Conservation (phyloP, 2,888 invertebrate species). For the Agonopterix heracliana region DNA sequence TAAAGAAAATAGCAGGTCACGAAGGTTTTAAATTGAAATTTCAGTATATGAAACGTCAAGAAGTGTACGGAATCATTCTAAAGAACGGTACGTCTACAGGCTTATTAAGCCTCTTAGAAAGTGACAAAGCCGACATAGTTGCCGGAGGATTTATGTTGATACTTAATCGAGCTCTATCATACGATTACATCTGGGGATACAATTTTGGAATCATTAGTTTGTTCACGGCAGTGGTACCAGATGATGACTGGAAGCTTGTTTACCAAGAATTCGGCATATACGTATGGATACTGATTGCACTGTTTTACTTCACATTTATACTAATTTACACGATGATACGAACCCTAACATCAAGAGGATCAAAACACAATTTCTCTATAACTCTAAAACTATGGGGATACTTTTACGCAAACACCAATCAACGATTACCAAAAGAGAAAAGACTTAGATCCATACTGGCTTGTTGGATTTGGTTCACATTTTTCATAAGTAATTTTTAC, state of each 20-base stretch:
- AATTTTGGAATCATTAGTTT: slow-evolving; percentile 2
- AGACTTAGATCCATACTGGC: slow-evolving; percentile 7
- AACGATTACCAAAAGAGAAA: slow-evolving; percentile 5
- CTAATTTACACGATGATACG: not conserved
- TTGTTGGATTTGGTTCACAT: slow-evolving; percentile 17
- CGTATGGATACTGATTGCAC: slow-evolving; percentile 3
- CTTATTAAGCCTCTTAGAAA: slow-evolving; percentile 4
- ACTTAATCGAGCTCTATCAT: slow-evolving; percentile 5
- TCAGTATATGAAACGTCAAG: not conserved
- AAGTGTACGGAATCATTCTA: not conserved
- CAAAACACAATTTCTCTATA: not conserved
- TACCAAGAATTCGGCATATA: slow-evolving; percentile 6
- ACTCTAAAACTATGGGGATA: slow-evolving; percentile 12
- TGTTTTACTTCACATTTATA: not conserved
- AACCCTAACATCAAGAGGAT: not conserved
- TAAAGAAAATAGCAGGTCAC: not conserved
- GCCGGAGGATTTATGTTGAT: slow-evolving; percentile 11
- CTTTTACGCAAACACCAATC: slow-evolving; percentile 8
- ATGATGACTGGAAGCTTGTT: slow-evolving; percentile 8
- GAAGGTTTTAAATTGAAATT: slow-evolving; percentile 2
- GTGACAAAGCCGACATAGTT: slow-evolving; percentile 8
- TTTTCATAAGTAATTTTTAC: slow-evolving; percentile 15
- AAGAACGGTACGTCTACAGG: slow-evolving; percentile 8
- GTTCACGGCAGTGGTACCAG: slow-evolving; percentile 1
- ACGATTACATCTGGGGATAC: slow-evolving; percentile 10